Evolutionary conservation across 2,888 invertebrate species (phyloP).

Genomic region (Drosophila leonis): DNA sequence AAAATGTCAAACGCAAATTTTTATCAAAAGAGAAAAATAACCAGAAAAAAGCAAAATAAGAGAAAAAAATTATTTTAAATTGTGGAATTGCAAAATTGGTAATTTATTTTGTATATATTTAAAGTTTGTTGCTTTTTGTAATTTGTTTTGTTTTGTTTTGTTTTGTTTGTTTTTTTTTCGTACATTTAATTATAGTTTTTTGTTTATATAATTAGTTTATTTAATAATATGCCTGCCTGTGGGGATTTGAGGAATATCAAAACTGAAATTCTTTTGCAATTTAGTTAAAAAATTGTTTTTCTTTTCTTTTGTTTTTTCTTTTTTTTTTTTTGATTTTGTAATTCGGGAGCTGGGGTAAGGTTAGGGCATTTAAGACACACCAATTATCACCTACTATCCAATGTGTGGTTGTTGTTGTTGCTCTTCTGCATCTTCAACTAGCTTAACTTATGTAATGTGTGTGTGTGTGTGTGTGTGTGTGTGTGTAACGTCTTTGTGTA

Average conservation of each 20-base stretch:
- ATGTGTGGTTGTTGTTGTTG: constrained; percentile 66
- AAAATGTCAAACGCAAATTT: constrained; percentile 72
- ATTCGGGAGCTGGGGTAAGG: constrained; percentile 5
- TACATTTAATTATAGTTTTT: constrained; percentile 60
- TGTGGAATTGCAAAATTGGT: constrained; percentile 71
- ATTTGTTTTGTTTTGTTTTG: constrained; percentile 19
- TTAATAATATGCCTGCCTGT: constrained; percentile 59
- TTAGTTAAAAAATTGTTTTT: constrained; percentile 46
- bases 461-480: constrained; percentile 9
- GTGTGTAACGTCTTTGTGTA: constrained; percentile 63
- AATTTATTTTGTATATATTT: constrained; percentile 59
- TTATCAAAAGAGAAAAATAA: background rate
- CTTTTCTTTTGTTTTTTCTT: background rate
- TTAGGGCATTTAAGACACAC: constrained; percentile 72
- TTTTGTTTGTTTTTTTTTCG: constrained; percentile 34
- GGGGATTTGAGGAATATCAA: constrained; percentile 3
- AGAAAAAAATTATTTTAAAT: constrained; percentile 7
- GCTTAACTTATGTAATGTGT: constrained; percentile 63
- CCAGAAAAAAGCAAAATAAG: constrained; percentile 9
- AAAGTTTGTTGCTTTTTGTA: constrained; percentile 24
- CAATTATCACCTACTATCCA: constrained; percentile 79
- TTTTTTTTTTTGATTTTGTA: background rate
- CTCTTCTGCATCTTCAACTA: constrained; percentile 52
- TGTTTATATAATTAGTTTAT: constrained; percentile 54
- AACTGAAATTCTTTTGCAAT: constrained; percentile 51